These are phyloP conservation scores for Protophormia terraenovae DNA, from an alignment of 2,888 invertebrate species.

Conservation along the genomic window DNA sequence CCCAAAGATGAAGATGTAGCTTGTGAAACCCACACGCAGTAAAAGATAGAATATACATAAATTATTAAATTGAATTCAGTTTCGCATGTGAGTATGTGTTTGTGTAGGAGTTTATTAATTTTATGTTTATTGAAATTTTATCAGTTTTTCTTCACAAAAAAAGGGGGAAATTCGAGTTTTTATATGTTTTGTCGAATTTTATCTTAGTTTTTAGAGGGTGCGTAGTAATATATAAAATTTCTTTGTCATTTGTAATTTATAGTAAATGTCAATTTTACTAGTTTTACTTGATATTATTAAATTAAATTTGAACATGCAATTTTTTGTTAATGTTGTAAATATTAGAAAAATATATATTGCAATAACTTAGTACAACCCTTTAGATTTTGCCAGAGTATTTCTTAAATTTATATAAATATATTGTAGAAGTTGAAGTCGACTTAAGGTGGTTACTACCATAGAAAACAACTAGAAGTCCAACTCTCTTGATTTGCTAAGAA, in stretches of 20 bases:
- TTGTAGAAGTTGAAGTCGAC: neutral
- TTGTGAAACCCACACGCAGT: too few relatives aligned
- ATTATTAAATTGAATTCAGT: conserved; percentile 25
- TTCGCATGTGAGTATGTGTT: neutral
- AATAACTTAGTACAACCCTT: conserved; percentile 27
- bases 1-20: too few relatives aligned
- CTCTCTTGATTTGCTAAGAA: too few relatives aligned
- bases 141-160: neutral
- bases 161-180: neutral
- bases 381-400: neutral
- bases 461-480: too few relatives aligned
- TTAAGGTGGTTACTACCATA: too few relatives aligned
- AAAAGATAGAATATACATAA: too few relatives aligned
- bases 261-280: conserved; percentile 47
- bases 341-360: neutral
- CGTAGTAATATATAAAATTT: conserved; percentile 18
- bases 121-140: conserved; percentile 19
- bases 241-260: conserved; percentile 63
- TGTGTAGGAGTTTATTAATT: conserved; percentile 44
- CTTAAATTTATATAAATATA: neutral
- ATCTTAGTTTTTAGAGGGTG: conserved; percentile 30
- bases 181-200: neutral
- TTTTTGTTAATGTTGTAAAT: conserved; percentile 24
- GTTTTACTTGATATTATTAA: conserved; percentile 46
- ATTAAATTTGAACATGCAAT: conserved; percentile 62